Conservation (phyloP, 2,888 invertebrate species). For the Myopa tessellatipennis region DNA sequence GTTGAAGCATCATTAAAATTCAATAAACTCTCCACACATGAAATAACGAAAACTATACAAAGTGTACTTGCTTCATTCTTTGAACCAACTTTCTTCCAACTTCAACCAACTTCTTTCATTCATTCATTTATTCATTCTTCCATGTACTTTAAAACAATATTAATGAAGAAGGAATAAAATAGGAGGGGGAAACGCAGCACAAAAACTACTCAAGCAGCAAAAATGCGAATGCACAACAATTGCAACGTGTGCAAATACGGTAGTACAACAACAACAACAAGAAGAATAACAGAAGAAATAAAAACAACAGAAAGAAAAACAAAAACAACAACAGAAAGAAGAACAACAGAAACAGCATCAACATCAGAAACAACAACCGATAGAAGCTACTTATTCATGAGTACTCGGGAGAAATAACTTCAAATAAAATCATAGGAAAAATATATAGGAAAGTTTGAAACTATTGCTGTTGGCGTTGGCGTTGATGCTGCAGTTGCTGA, state of each 20-base stretch:
- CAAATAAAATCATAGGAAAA: constrained; percentile 1
- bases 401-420: not conserved
- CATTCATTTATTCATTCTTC: not conserved
- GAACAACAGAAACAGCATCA: not conserved
- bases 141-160: not conserved
- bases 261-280: not conserved
- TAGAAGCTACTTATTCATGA: not conserved
- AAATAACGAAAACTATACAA: not conserved
- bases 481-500: constrained; percentile 1
- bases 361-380: not conserved
- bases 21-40: not conserved
- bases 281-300: too few species aligned
- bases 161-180: not conserved
- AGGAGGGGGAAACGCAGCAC: not conserved
- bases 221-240: not conserved
- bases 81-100: not conserved
- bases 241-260: not conserved
- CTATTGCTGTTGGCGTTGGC: constrained; percentile 13
- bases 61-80: not conserved
- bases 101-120: too few species aligned
- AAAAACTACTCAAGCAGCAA: not conserved
- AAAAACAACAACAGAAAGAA: too few species aligned
- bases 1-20: not conserved
- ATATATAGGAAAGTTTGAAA: not conserved
- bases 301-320: too few species aligned